Percentiles rank a stretch among this genome's conserved stretches.
Conservation (phyloP, 2,113 vertebrate genomes). For the Setophaga petechia region DNA sequence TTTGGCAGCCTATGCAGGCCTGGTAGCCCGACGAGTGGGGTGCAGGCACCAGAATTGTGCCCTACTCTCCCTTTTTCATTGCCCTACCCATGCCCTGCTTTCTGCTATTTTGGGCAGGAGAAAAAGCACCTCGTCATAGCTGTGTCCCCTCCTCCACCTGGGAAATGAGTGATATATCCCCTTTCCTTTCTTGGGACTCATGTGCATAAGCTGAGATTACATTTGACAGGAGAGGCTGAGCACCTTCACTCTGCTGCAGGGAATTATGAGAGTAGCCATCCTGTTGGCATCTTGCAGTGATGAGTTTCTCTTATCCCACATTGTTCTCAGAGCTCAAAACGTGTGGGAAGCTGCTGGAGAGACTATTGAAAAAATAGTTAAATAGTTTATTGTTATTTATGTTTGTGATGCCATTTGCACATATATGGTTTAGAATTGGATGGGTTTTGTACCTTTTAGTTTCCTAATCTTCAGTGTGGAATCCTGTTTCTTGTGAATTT, state of each 20-base stretch:
- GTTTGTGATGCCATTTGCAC: neutral
- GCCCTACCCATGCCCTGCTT: neutral
- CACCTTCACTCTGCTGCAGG: neutral
- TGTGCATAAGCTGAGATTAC: neutral
- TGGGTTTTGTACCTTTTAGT: neutral
- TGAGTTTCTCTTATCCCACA: neutral
- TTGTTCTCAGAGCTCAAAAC: accelerated
- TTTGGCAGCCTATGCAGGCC: conserved; percentile 11
- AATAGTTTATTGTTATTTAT: neutral
- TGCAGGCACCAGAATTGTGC: neutral
- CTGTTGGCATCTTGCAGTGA: neutral
- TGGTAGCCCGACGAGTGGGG: neutral
- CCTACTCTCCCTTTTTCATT: neutral
- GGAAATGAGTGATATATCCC: neutral
- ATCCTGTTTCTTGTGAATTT: neutral
- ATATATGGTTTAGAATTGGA: neutral
- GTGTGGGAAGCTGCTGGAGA: neutral
- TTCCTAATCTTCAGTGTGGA: neutral
- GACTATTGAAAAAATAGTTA: neutral
- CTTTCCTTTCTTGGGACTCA: neutral
- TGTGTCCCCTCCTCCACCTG: neutral
- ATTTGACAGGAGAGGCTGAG: neutral
- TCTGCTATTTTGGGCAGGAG: neutral
- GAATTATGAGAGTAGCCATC: neutral
- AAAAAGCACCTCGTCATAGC: neutral